Percentiles rank a stretch among this genome's conserved stretches.
Conservation (phyloP, 1,140 invertebrate genomes). For the Saccostrea echinata region DNA sequence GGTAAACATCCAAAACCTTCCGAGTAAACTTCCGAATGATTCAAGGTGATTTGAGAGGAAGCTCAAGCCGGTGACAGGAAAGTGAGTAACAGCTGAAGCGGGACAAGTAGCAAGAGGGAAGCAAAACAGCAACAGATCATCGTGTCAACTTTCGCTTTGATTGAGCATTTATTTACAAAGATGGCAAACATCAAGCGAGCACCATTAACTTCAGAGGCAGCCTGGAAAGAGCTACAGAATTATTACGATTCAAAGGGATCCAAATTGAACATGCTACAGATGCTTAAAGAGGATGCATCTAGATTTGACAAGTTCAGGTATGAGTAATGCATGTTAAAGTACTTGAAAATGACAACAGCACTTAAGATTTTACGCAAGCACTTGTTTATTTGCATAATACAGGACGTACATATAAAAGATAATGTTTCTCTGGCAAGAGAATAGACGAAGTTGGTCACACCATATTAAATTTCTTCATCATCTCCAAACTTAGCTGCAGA, state of each 20-base stretch:
- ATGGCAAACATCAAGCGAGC: constrained; percentile 62
- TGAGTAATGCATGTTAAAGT: constrained; percentile 1
- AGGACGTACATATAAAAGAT: background rate
- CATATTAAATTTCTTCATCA: too few relatives aligned
- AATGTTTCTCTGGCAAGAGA: too few relatives aligned
- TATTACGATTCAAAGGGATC: constrained; percentile 64
- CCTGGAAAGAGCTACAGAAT: constrained; percentile 67
- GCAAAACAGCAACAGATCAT: background rate
- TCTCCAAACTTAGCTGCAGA: too few relatives aligned
- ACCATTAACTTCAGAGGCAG: constrained; percentile 58
- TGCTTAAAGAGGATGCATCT: constrained; percentile 68
- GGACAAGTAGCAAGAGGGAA: background rate
- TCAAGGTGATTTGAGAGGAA: constrained; percentile 29
- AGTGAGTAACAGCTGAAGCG: background rate
- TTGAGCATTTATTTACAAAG: background rate
- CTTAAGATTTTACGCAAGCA: background rate
- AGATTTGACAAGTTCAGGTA: constrained; percentile 74
- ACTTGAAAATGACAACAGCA: background rate
- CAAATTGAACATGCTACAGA: constrained; percentile 69
- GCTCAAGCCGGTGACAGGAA: constrained; percentile 33
- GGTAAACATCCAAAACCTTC: background rate
- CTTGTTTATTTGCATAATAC: background rate
- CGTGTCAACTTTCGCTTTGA: background rate
- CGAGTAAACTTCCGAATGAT: background rate
- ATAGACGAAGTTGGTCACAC: too few relatives aligned